These are phyloP conservation scores for Rhopilema esculentum DNA, from an alignment of 30 jellyfish, hydroid and myxozoan species.

Conservation along the genomic window DNA sequence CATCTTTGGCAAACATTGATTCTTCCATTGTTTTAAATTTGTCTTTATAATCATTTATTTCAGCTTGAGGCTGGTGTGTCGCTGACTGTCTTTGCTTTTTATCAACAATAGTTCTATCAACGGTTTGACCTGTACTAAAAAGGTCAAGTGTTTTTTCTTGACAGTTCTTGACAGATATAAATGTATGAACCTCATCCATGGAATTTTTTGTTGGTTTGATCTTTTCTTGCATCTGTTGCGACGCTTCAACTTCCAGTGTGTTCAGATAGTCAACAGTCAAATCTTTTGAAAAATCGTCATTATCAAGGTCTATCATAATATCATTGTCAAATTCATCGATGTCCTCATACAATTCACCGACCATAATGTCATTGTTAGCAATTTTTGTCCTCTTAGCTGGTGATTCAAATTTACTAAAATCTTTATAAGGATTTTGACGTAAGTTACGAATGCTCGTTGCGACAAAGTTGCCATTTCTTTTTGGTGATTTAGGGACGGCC, in stretches of 20 bases:
- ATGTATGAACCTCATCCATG: neutral
- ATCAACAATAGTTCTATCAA: neutral
- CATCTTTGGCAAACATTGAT: slow-evolving; percentile 74
- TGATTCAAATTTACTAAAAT: slow-evolving; percentile 3
- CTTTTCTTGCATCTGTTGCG: slow-evolving; percentile 17
- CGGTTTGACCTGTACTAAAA: slow-evolving; percentile 21
- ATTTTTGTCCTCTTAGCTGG: slow-evolving; percentile 16
- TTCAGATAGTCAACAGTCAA: slow-evolving; percentile 54
- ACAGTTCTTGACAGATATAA: neutral
- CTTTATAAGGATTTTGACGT: neutral
- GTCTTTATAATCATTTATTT: slow-evolving; percentile 36
- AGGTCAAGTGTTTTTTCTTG: slow-evolving; percentile 59
- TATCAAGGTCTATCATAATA: slow-evolving; percentile 28
- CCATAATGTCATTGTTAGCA: neutral
- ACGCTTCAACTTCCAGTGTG: slow-evolving; percentile 55
- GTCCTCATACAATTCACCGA: neutral
- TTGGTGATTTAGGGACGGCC: slow-evolving; percentile 5
- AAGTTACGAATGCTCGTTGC: neutral
- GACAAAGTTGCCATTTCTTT: neutral
- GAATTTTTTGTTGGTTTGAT: neutral
- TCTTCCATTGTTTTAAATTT: slow-evolving; percentile 59
- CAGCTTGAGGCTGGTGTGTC: slow-evolving; percentile 21
- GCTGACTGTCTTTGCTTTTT: slow-evolving; percentile 1
- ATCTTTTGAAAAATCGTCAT: slow-evolving; percentile 67
- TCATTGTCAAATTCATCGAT: slow-evolving; percentile 46